Percentiles rank a stretch among this genome's conserved stretches.
Evolutionary conservation across 2,888 invertebrate species (phyloP).

Genomic region (Drosophila helvetica): DNA sequence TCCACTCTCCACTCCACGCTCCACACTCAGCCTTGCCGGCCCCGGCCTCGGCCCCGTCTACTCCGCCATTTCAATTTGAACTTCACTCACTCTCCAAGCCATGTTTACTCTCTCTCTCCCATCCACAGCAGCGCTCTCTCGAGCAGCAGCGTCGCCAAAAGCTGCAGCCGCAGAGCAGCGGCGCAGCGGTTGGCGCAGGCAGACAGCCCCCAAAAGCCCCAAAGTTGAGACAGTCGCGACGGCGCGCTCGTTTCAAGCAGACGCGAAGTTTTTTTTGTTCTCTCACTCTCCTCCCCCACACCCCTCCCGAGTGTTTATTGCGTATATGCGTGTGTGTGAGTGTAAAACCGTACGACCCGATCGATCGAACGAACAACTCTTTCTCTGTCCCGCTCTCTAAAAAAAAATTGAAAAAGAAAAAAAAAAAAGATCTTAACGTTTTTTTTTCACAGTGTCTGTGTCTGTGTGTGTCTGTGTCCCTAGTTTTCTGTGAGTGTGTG

Average conservation of each 20-base stretch:
- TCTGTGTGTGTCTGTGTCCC: not conserved
- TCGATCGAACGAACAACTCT: slow-evolving; percentile 1
- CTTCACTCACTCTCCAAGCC: no score
- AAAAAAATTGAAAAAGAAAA: not conserved
- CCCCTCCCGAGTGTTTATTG: slow-evolving; percentile 33
- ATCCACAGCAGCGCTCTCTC: not conserved
- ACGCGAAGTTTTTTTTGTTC: slow-evolving; percentile 47
- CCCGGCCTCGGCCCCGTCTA: no score
- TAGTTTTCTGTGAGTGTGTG: slow-evolving; percentile 19
- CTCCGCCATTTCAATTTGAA: no score
- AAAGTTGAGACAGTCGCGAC: slow-evolving; percentile 66
- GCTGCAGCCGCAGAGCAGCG: slow-evolving; percentile 6
- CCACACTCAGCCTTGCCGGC: no score
- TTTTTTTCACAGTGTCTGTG: slow-evolving; percentile 24
- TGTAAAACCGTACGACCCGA: slow-evolving; percentile 11
- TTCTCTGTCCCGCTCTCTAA: slow-evolving; percentile 15
- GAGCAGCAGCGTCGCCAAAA: not conserved
- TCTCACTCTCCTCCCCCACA: slow-evolving; percentile 35
- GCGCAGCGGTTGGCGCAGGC: slow-evolving; percentile 12
- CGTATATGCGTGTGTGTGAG: slow-evolving; percentile 10
- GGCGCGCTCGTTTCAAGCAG: slow-evolving; percentile 74
- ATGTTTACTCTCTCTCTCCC: not conserved
- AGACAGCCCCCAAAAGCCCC: slow-evolving; percentile 33
- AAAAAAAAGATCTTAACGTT: slow-evolving; percentile 23
- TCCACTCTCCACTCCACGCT: not conserved